These are phyloP conservation scores for Drosophila setosimentum DNA, from an alignment of 2,888 invertebrate genomes.

Conservation along the genomic window DNA sequence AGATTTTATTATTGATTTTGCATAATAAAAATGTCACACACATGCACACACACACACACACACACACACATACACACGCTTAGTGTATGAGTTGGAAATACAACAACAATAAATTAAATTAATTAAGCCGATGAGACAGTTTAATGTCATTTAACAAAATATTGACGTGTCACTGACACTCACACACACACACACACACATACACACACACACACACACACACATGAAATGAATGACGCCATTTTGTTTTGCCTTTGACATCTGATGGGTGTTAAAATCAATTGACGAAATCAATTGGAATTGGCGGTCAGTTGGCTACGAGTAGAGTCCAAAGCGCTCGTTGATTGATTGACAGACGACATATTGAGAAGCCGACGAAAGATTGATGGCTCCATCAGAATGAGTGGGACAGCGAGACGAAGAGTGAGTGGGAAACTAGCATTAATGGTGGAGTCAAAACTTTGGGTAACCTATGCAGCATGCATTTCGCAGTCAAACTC, in stretches of 20 bases:
- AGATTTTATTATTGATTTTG: constrained; percentile 83
- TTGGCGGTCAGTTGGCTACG: constrained; percentile 72
- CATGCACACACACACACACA: constrained; percentile 62
- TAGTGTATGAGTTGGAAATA: constrained; percentile 61
- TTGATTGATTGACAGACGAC: constrained; percentile 83
- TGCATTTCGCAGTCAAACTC: constrained; percentile 38
- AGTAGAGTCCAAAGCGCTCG: constrained; percentile 43
- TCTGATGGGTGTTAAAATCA: constrained; percentile 84
- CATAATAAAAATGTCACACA: constrained; percentile 83
- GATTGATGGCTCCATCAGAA: constrained; percentile 65
- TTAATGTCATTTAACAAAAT: constrained; percentile 85
- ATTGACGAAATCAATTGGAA: constrained; percentile 85
- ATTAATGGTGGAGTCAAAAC: background rate
- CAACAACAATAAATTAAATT: constrained; percentile 85
- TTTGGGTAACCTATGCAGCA: constrained; percentile 1
- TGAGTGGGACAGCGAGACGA: background rate
- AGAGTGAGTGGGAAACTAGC: background rate
- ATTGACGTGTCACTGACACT: constrained; percentile 81
- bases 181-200: constrained; percentile 24
- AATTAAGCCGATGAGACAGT: constrained; percentile 85
- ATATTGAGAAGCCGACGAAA: constrained; percentile 67
- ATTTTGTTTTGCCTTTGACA: constrained; percentile 73
- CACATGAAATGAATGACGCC: constrained; percentile 54
- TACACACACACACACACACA: constrained; percentile 23
- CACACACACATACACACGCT: constrained; percentile 35